Percentiles rank a stretch among this genome's conserved stretches.
phyloP scores from a whole-genome alignment of 2,113 vertebrate species.

The Thymallus thymallus region DNA sequence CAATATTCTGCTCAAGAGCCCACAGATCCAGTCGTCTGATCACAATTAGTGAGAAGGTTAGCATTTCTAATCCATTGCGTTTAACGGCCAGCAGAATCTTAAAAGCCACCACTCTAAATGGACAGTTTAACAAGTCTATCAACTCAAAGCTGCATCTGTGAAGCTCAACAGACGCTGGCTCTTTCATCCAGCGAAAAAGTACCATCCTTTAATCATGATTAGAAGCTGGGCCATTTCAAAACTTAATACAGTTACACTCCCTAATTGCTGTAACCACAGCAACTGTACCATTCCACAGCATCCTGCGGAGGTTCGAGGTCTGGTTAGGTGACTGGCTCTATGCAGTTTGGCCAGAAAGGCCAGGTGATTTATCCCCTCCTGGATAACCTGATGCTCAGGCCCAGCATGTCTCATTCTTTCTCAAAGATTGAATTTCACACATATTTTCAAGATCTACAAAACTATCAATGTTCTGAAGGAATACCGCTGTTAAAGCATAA shows the following conservation, averaged over 20 bases:
- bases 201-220: constrained; percentile 3
- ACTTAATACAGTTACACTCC: neutral
- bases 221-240: neutral
- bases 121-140: constrained; percentile 2
- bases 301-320: neutral
- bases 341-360: neutral
- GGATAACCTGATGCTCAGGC: neutral
- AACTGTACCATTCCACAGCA: neutral
- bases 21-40: neutral
- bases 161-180: neutral
- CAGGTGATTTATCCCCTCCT: neutral
- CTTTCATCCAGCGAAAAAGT: neutral
- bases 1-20: neutral
- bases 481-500: too few species aligned
- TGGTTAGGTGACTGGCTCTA: neutral
- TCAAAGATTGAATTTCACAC: too few species aligned
- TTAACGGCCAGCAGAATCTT: neutral
- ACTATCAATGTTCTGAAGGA: too few species aligned
- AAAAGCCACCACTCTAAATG: neutral
- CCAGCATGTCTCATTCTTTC: neutral
- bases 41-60: neutral
- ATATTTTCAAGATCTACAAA: too few species aligned
- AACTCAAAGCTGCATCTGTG: neutral
- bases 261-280: neutral
- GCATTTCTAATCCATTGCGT: neutral